Evolutionary conservation across 2,888 invertebrate genomes (phyloP), one percentile per base, ranked within the genome.

Genomic region (Lamellibrachia columna): DNA sequence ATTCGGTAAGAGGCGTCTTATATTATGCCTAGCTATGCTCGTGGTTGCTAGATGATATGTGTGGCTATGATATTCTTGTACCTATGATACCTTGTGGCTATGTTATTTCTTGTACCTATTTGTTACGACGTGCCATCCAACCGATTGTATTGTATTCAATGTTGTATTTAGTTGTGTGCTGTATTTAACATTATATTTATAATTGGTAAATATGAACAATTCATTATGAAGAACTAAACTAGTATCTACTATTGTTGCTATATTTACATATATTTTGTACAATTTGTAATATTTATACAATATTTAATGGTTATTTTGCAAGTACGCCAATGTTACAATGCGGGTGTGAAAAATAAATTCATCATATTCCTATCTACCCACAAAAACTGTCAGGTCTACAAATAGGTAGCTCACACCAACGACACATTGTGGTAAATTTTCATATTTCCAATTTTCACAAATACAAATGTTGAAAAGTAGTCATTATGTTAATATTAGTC

Each of bases 211-310:
- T 75, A 22, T 22, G n/a, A 75, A 75, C n/a, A 75, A 75, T 75
- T 75, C n/a, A 75, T 75, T 75, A 15, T 22, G 75, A 15, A 75
- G 15, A 90, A 28, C 52, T 53, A n/a, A 15, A 91, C 15, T 91
- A 91, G n/a, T 15, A 28, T 91, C 28, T 91, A 53, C 11, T 91
- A 15, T 53, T 91, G 28, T 53, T 91, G 53, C 53, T 91, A 91
- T 91, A 91, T 91, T 15, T 91, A 91, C 53, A 91, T 91, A 91
- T 91, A 91, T 91, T 53, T 53, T 91, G 53, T 91, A 91, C 53
- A 91, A 53, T 53, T 91, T 91, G 53, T 53, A 91, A 53, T 91
- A 28, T 53, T 91, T 91, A 91, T 53, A 91, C 22, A 28, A 28
- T 28, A 28, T 91, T 11, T 91, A 53, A 53, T 53, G 91, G 52